Conservation (phyloP, 2,797 vertebrate genomes). For the Channallabes apus region DNA sequence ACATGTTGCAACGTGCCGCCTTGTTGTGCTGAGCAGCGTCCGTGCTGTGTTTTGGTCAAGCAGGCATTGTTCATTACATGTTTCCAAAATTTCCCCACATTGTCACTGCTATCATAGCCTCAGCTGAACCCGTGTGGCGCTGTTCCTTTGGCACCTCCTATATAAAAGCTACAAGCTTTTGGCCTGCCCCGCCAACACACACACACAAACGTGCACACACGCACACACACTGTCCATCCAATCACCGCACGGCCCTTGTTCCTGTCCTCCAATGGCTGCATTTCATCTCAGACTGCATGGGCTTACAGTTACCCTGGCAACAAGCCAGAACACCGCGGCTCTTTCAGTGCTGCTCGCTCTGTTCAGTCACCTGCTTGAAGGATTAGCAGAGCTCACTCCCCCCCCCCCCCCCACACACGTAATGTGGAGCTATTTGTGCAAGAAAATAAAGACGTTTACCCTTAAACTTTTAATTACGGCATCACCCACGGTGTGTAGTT, state of each 20-base stretch:
- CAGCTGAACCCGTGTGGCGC: slow-evolving; percentile 40
- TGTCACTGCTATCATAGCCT: slow-evolving; percentile 37
- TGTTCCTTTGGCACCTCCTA: slow-evolving; percentile 51
- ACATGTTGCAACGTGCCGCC: slow-evolving; percentile 54
- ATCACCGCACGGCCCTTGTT: slow-evolving; percentile 57
- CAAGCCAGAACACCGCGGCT: slow-evolving; percentile 71
- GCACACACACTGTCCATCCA: slow-evolving; percentile 54
- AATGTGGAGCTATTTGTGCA: slow-evolving; percentile 21
- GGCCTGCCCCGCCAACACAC: slow-evolving; percentile 38
- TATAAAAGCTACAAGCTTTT: slow-evolving; percentile 53
- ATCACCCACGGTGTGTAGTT: not conserved
- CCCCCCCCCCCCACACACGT: slow-evolving; percentile 11
- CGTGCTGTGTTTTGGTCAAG: slow-evolving; percentile 19
- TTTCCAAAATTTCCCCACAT: slow-evolving; percentile 29
- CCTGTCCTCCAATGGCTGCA: slow-evolving; percentile 66
- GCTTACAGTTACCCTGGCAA: slow-evolving; percentile 79
- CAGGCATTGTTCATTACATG: slow-evolving; percentile 5
- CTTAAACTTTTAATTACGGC: not conserved
- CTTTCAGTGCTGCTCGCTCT: slow-evolving; percentile 34
- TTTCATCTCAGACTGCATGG: slow-evolving; percentile 59
- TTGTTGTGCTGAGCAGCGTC: not conserved
- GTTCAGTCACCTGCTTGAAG: slow-evolving; percentile 67
- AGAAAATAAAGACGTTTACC: not conserved
- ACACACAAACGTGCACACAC: not conserved
- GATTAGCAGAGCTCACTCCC: slow-evolving; percentile 63